Percentiles rank a stretch among this genome's conserved stretches.
phyloP scores from a whole-genome alignment of 2,113 vertebrate species.

The Nematolebias whitei region DNA sequence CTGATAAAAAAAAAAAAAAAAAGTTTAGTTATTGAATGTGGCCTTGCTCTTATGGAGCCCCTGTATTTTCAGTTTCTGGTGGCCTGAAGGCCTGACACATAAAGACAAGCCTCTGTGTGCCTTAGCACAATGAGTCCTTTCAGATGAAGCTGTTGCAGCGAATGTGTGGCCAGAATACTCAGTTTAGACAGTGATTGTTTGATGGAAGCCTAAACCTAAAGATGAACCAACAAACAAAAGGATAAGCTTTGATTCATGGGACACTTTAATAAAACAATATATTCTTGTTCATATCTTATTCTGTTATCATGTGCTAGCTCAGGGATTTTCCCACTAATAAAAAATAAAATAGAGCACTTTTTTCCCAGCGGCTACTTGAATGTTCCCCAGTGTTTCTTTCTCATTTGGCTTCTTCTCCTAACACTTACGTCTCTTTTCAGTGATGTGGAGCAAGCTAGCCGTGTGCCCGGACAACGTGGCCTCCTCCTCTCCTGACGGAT shows the following conservation, averaged over 20 bases:
- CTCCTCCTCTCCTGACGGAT: conserved; percentile 79
- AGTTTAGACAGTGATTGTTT: conserved; percentile 28
- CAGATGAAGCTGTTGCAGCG: conserved; percentile 33
- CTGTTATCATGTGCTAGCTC: neutral
- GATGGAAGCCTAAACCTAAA: neutral
- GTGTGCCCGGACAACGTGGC: conserved; percentile 81
- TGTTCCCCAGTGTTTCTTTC: conserved; percentile 2
- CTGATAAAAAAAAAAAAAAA: conserved; percentile 24
- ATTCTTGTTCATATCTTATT: neutral
- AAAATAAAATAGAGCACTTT: neutral
- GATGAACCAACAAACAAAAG: conserved; percentile 9
- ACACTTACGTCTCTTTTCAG: conserved; percentile 92
- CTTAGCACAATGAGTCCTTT: conserved; percentile 65
- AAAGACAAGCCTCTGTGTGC: conserved; percentile 61
- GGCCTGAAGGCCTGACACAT: conserved; percentile 31
- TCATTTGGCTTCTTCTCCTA: neutral
- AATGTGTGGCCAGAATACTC: conserved; percentile 34
- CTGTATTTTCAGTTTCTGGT: conserved; percentile 24
- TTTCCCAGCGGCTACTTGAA: conserved; percentile 18
- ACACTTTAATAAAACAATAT: neutral
- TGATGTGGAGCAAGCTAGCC: conserved; percentile 89
- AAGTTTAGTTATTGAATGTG: conserved; percentile 43
- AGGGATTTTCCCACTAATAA: conserved; percentile 16
- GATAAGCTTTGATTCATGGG: neutral
- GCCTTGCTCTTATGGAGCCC: conserved; percentile 54